Evolutionary conservation across 2,888 invertebrate genomes (phyloP).

Genomic region (Euphydryas editha): DNA sequence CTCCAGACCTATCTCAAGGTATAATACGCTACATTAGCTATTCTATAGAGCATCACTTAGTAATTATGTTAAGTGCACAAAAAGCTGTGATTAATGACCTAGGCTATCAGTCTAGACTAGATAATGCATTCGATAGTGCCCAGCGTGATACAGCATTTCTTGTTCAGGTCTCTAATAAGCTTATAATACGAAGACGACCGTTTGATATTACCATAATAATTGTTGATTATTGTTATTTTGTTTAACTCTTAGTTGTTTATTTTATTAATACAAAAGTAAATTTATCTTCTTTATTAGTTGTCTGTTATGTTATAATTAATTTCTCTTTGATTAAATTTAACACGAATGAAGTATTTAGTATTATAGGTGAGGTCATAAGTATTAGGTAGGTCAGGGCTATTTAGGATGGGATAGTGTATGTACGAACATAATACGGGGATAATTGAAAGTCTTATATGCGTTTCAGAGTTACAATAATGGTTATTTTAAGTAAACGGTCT

Average conservation of each 20-base stretch:
- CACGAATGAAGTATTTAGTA: not conserved
- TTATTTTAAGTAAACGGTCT: too few species aligned
- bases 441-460: too few species aligned
- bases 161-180: slow-evolving; percentile 1
- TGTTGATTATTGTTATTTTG: not conserved
- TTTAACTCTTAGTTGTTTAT: too few species aligned
- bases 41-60: slow-evolving; percentile 39
- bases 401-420: too few species aligned
- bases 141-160: slow-evolving; percentile 24
- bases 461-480: too few species aligned
- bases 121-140: slow-evolving; percentile 47
- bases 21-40: slow-evolving; percentile 14
- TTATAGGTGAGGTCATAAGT: too few species aligned
- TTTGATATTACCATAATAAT: not conserved
- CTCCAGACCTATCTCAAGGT: not conserved
- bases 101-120: slow-evolving; percentile 72
- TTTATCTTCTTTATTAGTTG: too few species aligned
- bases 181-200: not conserved
- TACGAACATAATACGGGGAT: too few species aligned
- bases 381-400: too few species aligned
- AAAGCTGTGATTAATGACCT: slow-evolving; percentile 72
- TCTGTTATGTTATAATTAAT: not conserved
- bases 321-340: not conserved
- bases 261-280: not conserved
- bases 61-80: slow-evolving; percentile 78